Evolutionary conservation across 2,113 vertebrate species (phyloP), one percentile per base, ranked within the genome.

Genomic region (Mus pahari): DNA sequence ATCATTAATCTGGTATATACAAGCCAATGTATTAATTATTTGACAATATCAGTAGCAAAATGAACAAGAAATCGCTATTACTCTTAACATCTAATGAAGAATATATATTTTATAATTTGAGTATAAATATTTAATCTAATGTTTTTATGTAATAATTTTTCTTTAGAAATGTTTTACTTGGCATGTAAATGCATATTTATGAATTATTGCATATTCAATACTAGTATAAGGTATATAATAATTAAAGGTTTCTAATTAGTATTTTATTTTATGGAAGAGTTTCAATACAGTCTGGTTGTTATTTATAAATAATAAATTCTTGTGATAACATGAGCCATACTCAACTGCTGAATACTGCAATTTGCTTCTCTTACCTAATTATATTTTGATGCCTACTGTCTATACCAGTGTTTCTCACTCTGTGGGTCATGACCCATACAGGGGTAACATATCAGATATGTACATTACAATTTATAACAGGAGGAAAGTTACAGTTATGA

Each of bases 31-130:
- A 91, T 90, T 71, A 55, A 12, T 90, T 90, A 96, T 11, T 96
- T 94, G 31, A 33, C 28, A 95, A 53, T 8, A 0, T 78, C 62
- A 77, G 28, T 74, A 60, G 17, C 36, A 92, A 90, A 79, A 92
- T 78, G 9, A 14, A 71, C 86, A 84, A 45, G 28, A 55, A 53
- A 33, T 42, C 81, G 86, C n/a, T 68, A 71, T 89, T 16, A 19
- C 0, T 82, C 55, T 78, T 20, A 62, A 48, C 68, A 42, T 4
- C 73, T 96, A 93, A 53, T 62, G 92, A 1, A 82, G 26, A 12
- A 60, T 92, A 91, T 60, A 78, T 53, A 73, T 3, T 90, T 19
- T 96, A 42, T 70, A 95, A 94, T 93, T 95, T 96, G 88, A n/a
- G 58, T 33, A 28, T 96, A 50, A 58, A 53, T 26, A 48, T 96